A percentile compares a stretch with the other conserved stretches of the same genome.
Evolutionary conservation across 2,888 invertebrate genomes (phyloP).

Genomic region (Tridacna gigas): DNA sequence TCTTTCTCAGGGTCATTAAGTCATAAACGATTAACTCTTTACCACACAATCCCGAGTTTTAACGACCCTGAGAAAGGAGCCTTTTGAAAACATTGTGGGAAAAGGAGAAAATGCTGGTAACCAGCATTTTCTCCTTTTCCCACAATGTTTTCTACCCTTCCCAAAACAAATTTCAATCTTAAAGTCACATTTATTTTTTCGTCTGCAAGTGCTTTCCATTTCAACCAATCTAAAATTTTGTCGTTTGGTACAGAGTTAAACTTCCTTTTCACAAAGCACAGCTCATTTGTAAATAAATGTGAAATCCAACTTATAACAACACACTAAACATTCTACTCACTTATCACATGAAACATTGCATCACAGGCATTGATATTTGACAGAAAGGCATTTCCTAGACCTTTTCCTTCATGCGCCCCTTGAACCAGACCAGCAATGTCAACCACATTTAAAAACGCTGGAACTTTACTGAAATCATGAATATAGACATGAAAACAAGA

Average conservation of each 20-base stretch:
- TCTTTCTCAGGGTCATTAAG: too few species aligned
- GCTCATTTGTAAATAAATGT: too few species aligned
- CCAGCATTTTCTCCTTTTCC: background rate
- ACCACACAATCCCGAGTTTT: background rate
- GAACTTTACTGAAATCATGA: constrained; percentile 93
- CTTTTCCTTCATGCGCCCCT: constrained; percentile 99
- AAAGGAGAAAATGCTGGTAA: background rate
- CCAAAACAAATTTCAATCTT: too few species aligned
- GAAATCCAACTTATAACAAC: too few species aligned
- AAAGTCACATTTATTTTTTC: too few species aligned
- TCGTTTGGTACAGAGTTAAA: too few species aligned
- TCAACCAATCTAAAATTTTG: too few species aligned
- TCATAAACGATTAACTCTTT: background rate
- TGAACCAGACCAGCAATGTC: constrained; percentile 99
- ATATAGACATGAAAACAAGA: background rate
- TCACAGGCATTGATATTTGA: constrained; percentile 99
- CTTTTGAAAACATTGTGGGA: background rate
- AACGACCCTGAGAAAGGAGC: background rate
- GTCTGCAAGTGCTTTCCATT: too few species aligned
- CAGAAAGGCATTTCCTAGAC: constrained; percentile 98
- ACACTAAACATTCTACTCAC: constrained; percentile 89
- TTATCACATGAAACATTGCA: constrained; percentile 97
- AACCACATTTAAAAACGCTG: constrained; percentile 98
- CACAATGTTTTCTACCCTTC: background rate
- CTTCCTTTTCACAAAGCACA: too few species aligned